Base-by-base conservation (phyloP, 2,113 vertebrate genomes). In the Arizona elegans region DNA sequence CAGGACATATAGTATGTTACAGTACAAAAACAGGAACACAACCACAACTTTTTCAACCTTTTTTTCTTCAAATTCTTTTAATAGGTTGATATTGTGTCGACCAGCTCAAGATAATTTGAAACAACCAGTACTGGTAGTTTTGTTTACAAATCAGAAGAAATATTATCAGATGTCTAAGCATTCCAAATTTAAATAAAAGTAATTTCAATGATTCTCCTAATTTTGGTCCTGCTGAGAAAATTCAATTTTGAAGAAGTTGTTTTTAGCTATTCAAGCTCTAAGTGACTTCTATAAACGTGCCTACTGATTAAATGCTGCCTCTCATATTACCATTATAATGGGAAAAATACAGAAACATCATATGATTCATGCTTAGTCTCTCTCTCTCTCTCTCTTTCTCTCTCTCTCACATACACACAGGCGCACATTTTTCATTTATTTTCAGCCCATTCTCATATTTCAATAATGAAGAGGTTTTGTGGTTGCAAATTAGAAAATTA, bases 221-320 rank as follows among this genome's bases (percentile, higher is more conserved):
- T 29, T n/a, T 5, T 13, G 50, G 24, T 4, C 1, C 29, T 5
- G 11, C 50, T 0, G 38, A 56, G 2, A 43, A 5, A 19, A 24
- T n/a, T 0, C 85, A 53, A 29, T 70, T 23, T 38, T 43, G 38
- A 21, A 43, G 75, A 0, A 1, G 56, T 59, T 90, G 2, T 92
- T 75, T 90, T 50, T 47, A 43, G 11, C 1, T 10, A 8, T 15
- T 23, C 4, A 0, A 0, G 19, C 58, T 91, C 38, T 0, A 0
- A 50, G 23, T 15, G 26, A 87, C 86, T 65, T 43, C 21, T 0
- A 0, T 26, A 47, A 90, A 65, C 8, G 3, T 52, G 62, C n/a
- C 33, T 2, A 4, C 0, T 56, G 43, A 21, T 21, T 26, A 17
- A 38, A 50, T 19, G 19, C n/a, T 1, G 0, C 2, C 33, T 81